Conservation (phyloP, 1,140 invertebrate species). For the Pentalonia nigronervosa region DNA sequence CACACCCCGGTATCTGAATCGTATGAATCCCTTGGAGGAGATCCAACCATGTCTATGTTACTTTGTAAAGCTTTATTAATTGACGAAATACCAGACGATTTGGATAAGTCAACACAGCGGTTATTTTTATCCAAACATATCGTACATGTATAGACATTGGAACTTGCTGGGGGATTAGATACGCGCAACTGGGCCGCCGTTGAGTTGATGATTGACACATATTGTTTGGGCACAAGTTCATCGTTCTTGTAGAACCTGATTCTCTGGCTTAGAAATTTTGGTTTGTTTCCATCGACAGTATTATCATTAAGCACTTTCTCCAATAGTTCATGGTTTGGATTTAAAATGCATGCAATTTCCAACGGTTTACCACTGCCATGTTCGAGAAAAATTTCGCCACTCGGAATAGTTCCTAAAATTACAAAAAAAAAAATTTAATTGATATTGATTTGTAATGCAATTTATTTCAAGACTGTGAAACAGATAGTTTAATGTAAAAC, state of each 20-base stretch:
- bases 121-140: background rate
- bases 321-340: constrained; percentile 63
- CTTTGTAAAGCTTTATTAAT: background rate
- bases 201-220: constrained; percentile 67
- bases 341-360: constrained; percentile 66
- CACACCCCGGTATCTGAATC: constrained; percentile 63
- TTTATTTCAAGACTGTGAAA: background rate
- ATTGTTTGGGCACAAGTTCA: constrained; percentile 65
- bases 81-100: background rate
- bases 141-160: constrained; percentile 66
- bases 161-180: constrained; percentile 64
- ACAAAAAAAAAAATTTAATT: background rate
- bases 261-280: constrained; percentile 63
- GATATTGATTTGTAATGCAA: background rate
- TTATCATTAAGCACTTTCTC: constrained; percentile 66
- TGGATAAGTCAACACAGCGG: background rate
- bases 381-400: constrained; percentile 67
- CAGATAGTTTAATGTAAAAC: background rate
- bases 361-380: constrained; percentile 66
- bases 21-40: background rate
- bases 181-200: constrained; percentile 66
- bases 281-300: constrained; percentile 51
- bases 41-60: background rate
- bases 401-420: constrained; percentile 65
- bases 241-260: constrained; percentile 66